phyloP scores from a whole-genome alignment of 2,888 invertebrate genomes.

The Argyra leucocephala region DNA sequence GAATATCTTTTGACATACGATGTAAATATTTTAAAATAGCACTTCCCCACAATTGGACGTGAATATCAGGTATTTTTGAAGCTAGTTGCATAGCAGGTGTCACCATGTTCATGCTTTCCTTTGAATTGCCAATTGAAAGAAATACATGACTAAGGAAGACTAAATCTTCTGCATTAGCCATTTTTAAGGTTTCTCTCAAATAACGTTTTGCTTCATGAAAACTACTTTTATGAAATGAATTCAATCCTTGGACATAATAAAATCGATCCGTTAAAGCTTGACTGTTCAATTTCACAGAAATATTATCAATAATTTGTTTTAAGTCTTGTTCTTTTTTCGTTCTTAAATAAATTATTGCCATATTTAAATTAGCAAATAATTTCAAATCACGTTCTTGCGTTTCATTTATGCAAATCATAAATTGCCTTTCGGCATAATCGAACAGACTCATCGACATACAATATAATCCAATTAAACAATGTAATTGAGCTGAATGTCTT shows the following conservation, averaged over 20 bases:
- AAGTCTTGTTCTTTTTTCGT: constrained; percentile 83
- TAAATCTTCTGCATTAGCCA: constrained; percentile 97
- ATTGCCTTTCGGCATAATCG: constrained; percentile 93
- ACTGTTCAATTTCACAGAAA: constrained; percentile 78
- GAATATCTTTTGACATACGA: constrained; percentile 75
- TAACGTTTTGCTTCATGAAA: constrained; percentile 96
- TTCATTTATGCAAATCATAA: constrained; percentile 78
- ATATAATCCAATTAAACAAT: constrained; percentile 83
- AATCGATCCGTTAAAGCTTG: constrained; percentile 93
- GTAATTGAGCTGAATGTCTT: constrained; percentile 69
- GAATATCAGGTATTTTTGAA: constrained; percentile 95
- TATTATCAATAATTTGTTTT: constrained; percentile 75
- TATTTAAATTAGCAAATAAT: constrained; percentile 89
- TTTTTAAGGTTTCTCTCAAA: constrained; percentile 88
- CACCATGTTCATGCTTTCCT: constrained; percentile 98
- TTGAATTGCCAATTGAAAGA: constrained; percentile 82
- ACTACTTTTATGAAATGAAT: constrained; percentile 91
- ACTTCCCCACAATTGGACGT: constrained; percentile 97
- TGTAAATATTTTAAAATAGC: constrained; percentile 94
- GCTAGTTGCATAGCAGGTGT: constrained; percentile 97
- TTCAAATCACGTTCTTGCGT: constrained; percentile 83
- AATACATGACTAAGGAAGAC: constrained; percentile 95
- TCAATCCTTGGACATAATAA: constrained; percentile 91
- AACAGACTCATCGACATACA: constrained; percentile 99
- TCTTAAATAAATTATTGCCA: constrained; percentile 91